A percentile compares a stretch with the other conserved stretches of the same genome.
These are phyloP conservation scores for Agonopterix subpropinquella DNA, from an alignment of 2,888 invertebrate genomes.

Conservation along the genomic window DNA sequence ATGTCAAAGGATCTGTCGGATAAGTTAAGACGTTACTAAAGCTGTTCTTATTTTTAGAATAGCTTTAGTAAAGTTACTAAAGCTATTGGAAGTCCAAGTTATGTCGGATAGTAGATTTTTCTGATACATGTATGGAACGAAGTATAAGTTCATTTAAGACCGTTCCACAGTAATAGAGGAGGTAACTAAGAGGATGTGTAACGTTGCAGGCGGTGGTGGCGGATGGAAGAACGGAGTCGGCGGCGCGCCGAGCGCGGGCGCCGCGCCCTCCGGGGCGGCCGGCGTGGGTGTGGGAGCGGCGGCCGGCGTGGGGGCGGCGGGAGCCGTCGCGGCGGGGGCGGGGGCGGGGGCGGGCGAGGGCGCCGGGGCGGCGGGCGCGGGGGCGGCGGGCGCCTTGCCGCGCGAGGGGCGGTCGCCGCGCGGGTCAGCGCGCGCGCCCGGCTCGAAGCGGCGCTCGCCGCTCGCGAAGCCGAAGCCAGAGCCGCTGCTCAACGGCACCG, in stretches of 20 bases:
- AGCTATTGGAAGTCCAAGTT: too few species aligned
- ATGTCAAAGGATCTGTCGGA: too few species aligned
- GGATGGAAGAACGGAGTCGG: conserved; percentile 66
- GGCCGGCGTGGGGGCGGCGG: conserved; percentile 10
- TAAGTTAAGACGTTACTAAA: too few species aligned
- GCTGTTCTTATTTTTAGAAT: too few species aligned
- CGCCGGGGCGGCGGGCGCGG: conserved; percentile 33
- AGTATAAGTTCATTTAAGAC: too few species aligned
- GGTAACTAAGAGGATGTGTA: too few species aligned
- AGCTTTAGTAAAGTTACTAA: too few species aligned
- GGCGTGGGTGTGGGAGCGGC: conserved; percentile 10
- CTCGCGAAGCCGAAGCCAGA: conserved; percentile 75
- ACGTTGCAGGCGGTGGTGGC: conserved; percentile 23
- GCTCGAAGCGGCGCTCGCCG: conserved; percentile 42
- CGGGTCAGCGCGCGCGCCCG: conserved; percentile 12
- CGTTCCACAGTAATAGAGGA: too few species aligned
- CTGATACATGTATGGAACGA: too few species aligned
- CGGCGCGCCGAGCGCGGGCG: conserved; percentile 36
- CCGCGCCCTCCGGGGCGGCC: conserved; percentile 10
- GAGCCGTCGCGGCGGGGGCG: conserved; percentile 12
- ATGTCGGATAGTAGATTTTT: too few species aligned
- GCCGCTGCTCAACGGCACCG: conserved; percentile 81
- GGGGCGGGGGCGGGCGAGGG: conserved; percentile 12
- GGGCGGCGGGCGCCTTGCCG: conserved; percentile 20
- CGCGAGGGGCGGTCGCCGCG: conserved; percentile 37